A percentile compares a stretch with the other conserved stretches of the same genome.
Evolutionary conservation across 2,888 invertebrate species (phyloP).

Genomic region (Autographa gamma): DNA sequence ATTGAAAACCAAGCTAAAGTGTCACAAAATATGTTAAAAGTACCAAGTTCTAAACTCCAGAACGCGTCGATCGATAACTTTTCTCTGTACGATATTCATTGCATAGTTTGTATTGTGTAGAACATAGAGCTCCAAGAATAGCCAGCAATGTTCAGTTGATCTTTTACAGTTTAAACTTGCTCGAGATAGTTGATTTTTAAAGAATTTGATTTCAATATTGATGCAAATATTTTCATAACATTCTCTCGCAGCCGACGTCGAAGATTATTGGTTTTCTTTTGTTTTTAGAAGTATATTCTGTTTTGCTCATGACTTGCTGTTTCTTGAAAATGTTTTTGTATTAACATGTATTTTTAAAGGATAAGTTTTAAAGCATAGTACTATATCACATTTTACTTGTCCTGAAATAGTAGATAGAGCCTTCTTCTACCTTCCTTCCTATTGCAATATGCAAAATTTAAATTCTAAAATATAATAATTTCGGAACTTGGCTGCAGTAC

Average conservation of each 20-base stretch:
- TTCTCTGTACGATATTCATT: constrained; percentile 27
- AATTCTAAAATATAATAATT: no score
- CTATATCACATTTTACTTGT: no score
- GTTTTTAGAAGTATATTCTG: not conserved
- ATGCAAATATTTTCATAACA: constrained; percentile 31
- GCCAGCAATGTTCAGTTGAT: constrained; percentile 26
- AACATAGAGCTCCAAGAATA: constrained; percentile 13
- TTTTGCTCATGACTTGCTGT: not conserved
- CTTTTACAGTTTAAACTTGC: constrained; percentile 21
- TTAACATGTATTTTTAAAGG: no score
- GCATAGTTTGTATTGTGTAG: constrained; percentile 30
- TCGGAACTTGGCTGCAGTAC: no score
- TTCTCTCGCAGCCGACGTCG: constrained; percentile 17
- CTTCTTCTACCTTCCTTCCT: no score
- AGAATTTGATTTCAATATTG: constrained; percentile 30
- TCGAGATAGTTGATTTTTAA: constrained; percentile 33
- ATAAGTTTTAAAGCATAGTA: no score
- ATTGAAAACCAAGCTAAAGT: no score
- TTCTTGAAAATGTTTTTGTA: no score
- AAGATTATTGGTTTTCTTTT: not conserved
- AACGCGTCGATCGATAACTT: constrained; percentile 62
- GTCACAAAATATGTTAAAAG: constrained; percentile 62
- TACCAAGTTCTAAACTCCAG: constrained; percentile 57
- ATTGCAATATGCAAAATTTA: no score
- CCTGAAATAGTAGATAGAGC: no score